Evolutionary conservation across 2,113 vertebrate genomes (phyloP).

Genomic region (Nyctibius bracteatus): DNA sequence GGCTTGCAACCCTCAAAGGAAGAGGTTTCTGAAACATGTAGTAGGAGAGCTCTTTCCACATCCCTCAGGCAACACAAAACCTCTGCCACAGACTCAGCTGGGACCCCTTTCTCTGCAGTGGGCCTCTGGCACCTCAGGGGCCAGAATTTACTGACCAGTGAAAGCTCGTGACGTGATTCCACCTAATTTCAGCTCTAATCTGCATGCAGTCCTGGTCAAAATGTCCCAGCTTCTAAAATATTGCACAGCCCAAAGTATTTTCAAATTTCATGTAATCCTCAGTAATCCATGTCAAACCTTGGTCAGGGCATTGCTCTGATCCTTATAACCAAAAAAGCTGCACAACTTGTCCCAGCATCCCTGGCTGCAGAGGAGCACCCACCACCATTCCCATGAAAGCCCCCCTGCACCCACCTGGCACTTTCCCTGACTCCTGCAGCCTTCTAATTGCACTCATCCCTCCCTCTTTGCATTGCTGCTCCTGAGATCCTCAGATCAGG

Average conservation of each 20-base stretch:
- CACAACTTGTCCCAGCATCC: not conserved
- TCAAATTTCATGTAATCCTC: not conserved
- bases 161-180: not conserved
- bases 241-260: not conserved
- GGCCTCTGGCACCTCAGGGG: not conserved
- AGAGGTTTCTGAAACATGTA: not conserved
- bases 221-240: not conserved
- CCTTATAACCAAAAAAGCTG: not conserved
- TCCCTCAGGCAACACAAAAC: not conserved
- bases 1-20: not conserved
- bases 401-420: not conserved
- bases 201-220: not conserved
- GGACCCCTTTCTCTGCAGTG: not conserved
- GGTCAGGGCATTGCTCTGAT: not conserved
- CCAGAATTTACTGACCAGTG: not conserved
- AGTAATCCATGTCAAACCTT: not conserved
- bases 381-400: accelerated
- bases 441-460: not conserved
- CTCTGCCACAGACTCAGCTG: not conserved
- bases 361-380: not conserved
- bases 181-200: not conserved
- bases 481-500: not conserved
- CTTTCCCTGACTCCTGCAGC: not conserved
- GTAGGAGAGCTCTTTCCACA: not conserved
- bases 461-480: not conserved